Evolutionary conservation across 2,113 vertebrate species (phyloP).

Genomic region (Heterocephalus glaber): DNA sequence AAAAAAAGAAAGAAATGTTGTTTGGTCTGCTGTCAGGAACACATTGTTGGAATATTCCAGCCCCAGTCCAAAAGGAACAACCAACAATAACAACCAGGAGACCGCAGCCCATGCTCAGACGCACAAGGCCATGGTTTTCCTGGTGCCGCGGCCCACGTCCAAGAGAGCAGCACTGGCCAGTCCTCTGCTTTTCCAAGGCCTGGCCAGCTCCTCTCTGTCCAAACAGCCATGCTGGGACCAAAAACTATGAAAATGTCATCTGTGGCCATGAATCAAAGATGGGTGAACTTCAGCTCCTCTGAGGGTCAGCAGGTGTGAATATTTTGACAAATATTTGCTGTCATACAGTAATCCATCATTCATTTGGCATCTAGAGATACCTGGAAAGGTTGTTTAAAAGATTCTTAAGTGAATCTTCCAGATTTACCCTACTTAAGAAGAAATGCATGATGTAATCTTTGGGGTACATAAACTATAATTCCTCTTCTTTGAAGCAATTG

Average conservation of each 20-base stretch:
- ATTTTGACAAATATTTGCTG: not conserved
- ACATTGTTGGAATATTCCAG: slow-evolving; percentile 61
- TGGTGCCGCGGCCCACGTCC: not conserved
- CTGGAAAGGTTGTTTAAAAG: no score
- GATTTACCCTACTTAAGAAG: not conserved
- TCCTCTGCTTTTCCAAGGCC: not conserved
- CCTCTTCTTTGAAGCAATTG: slow-evolving; percentile 11
- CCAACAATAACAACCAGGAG: slow-evolving; percentile 11
- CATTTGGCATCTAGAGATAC: not conserved
- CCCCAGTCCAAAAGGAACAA: slow-evolving; percentile 64
- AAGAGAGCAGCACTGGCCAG: rapidly evolving
- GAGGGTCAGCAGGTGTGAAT: not conserved
- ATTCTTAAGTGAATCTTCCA: slow-evolving; percentile 24
- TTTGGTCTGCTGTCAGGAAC: slow-evolving; percentile 71
- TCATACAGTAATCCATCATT: not conserved
- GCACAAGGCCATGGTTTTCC: not conserved
- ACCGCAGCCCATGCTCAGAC: not conserved
- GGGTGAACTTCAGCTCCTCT: not conserved
- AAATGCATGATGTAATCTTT: not conserved
- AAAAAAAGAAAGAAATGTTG: slow-evolving; percentile 55
- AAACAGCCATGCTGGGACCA: not conserved
- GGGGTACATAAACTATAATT: not conserved
- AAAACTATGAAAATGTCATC: not conserved
- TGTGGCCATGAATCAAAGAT: not conserved
- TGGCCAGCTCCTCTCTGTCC: not conserved